Evolutionary conservation across 2,797 vertebrate genomes (phyloP).

Genomic region (Anisognathus igniventris): DNA sequence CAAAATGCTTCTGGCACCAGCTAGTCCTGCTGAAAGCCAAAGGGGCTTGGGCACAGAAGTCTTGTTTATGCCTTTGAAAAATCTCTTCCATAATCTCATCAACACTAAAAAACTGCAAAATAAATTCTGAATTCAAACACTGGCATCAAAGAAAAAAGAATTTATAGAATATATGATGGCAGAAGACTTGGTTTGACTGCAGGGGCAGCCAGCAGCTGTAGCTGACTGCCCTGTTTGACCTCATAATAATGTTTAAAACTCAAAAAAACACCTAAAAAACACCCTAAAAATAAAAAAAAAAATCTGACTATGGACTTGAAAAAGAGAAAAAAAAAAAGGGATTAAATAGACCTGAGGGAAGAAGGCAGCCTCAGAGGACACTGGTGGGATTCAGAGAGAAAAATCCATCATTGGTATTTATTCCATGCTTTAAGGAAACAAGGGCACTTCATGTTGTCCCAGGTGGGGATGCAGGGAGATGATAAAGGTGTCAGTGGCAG

Average conservation of each 20-base stretch:
- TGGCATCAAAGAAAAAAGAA: background rate
- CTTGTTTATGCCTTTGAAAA: slow-evolving; percentile 4
- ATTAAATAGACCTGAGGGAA: background rate
- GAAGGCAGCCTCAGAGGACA: background rate
- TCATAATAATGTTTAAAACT: background rate
- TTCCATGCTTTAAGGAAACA: background rate
- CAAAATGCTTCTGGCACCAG: background rate
- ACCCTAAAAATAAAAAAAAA: background rate
- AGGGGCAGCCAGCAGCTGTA: background rate
- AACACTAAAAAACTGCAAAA: background rate
- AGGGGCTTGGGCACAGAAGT: background rate
- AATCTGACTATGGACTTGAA: background rate
- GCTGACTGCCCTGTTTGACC: background rate
- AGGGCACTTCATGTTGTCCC: background rate
- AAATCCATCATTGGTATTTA: background rate
- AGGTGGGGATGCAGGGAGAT: background rate
- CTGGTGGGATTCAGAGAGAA: background rate
- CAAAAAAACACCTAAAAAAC: background rate
- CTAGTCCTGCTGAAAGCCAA: background rate
- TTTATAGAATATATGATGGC: background rate
- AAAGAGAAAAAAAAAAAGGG: background rate
- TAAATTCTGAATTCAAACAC: background rate
- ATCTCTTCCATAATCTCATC: background rate
- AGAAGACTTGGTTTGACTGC: background rate
- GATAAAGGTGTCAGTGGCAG: background rate